phyloP scores from a whole-genome alignment of 2,888 invertebrate species.

The Diarsia dahlii region DNA sequence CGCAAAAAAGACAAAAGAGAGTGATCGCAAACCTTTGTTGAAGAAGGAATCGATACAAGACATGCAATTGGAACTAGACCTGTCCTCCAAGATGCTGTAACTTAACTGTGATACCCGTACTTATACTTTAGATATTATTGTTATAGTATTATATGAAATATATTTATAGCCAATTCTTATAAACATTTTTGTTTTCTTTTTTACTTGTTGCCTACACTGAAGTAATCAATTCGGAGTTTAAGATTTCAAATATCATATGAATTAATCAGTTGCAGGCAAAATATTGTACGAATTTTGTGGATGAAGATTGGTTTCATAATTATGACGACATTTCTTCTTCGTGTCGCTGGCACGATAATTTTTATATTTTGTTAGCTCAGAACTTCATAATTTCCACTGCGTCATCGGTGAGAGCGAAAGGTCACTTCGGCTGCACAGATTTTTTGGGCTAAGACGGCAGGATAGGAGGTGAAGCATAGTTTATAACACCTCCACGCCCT shows the following conservation, averaged over 20 bases:
- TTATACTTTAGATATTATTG: constrained; percentile 63
- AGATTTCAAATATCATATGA: too few species aligned
- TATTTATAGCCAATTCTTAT: constrained; percentile 68
- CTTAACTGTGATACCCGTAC: constrained; percentile 82
- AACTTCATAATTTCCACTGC: too few species aligned
- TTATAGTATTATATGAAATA: constrained; percentile 64
- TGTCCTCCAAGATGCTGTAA: constrained; percentile 89
- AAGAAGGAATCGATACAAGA: constrained; percentile 90
- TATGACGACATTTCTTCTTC: too few species aligned
- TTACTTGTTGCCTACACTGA: not conserved
- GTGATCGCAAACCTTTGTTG: constrained; percentile 90
- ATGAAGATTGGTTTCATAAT: too few species aligned
- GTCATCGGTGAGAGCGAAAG: too few species aligned
- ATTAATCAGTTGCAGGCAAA: not conserved
- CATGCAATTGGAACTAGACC: constrained; percentile 85
- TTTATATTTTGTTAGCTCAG: too few species aligned
- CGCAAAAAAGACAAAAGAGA: constrained; percentile 91
- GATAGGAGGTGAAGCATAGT: too few species aligned
- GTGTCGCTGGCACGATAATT: too few species aligned
- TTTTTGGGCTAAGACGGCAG: too few species aligned
- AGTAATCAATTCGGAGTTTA: too few species aligned
- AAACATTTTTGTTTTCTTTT: not conserved
- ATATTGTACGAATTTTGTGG: not conserved
- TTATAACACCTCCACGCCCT: too few species aligned
- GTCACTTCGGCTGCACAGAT: too few species aligned